Evolutionary conservation across 2,113 vertebrate species (phyloP).

Genomic region (Gavialis gangeticus): DNA sequence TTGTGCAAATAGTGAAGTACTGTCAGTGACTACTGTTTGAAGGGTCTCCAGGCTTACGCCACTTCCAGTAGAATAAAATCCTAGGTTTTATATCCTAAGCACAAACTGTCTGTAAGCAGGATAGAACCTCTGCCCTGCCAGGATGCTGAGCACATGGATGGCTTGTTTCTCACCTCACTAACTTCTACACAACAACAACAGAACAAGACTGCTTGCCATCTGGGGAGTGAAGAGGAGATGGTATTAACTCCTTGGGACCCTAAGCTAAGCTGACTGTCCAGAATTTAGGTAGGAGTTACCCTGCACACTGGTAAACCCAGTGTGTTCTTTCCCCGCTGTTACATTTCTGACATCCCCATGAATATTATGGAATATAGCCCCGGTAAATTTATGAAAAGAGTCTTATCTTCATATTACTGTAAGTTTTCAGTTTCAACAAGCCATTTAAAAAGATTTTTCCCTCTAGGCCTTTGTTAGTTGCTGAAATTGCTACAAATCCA

Average conservation of each 20-base stretch:
- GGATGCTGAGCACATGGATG: background rate
- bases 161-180: background rate
- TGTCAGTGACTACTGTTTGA: background rate
- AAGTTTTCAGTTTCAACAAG: background rate
- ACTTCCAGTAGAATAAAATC: background rate
- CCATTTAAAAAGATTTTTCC: background rate
- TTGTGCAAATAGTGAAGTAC: background rate
- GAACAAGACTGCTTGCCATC: background rate
- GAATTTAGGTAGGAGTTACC: background rate
- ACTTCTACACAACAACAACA: background rate
- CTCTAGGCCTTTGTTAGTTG: constrained; percentile 9
- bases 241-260: background rate
- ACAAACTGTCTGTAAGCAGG: background rate
- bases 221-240: fast-evolving
- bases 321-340: background rate
- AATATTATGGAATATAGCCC: background rate
- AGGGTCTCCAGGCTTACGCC: background rate
- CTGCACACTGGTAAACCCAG: background rate
- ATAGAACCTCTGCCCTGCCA: background rate
- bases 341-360: background rate
- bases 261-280: background rate
- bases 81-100: background rate
- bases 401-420: background rate
- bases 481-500: background rate
- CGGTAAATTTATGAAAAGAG: background rate